Evolutionary conservation across 37 sponge, comb jelly and placozoan species (phyloP), one percentile per base, ranked within the genome.

Genomic region (Theonella swinhoei): DNA sequence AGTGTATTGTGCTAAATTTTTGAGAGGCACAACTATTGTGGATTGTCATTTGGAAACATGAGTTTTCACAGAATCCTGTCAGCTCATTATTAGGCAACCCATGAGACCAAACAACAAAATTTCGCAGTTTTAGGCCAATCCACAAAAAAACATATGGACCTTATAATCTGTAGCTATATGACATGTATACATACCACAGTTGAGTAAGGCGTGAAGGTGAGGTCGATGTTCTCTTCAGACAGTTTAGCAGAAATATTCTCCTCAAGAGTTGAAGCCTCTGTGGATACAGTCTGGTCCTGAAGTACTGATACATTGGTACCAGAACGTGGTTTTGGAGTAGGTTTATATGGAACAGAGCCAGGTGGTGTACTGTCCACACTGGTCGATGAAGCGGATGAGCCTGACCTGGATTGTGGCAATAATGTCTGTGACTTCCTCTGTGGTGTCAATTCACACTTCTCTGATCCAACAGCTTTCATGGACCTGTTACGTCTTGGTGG

Each of bases 151-250:
- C n/a, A n/a, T n/a, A n/a, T n/a, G n/a, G n/a, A n/a, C n/a, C n/a
- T n/a, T n/a, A n/a, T n/a, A n/a, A n/a, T n/a, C n/a, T n/a, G n/a
- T n/a, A n/a, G n/a, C n/a, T n/a, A n/a, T n/a, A n/a, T n/a, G n/a
- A n/a, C n/a, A n/a, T n/a, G n/a, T n/a, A n/a, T n/a, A 62, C 75
- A 41, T 31, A 85, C 77, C 39, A 39, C 30, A 7, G 34, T 67
- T 0, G 83, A 74, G 59, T 74, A 83, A 5, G 83, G 83, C 19
- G 24, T 3, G 31, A 61, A 26, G 3, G 64, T 24, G 22, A 83
- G 47, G 47, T 47, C 54, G 24, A 83, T 83, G 22, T 26, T 25
- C 28, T 83, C 83, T 0, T 75, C 66, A 23, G 25, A 4, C 32
- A 83, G 66, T n/a, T 64, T 83, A 3, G 40, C 74, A 61, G 40